Conservation (phyloP, 2,113 vertebrate genomes). For the Tauraco erythrolophus region DNA sequence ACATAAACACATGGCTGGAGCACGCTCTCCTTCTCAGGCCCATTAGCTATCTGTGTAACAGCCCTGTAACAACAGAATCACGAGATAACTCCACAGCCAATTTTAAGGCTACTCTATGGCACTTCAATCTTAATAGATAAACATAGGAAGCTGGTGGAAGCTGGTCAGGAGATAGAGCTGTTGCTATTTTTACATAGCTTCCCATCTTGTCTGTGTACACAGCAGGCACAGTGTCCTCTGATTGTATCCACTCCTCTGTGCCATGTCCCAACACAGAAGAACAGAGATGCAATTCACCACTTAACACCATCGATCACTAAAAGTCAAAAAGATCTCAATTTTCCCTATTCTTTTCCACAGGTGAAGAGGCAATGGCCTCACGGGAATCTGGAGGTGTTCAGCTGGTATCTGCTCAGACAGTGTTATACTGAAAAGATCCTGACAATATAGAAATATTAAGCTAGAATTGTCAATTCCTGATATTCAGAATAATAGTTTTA, state of each 20-base stretch:
- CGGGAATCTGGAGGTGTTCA: background rate
- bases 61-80: background rate
- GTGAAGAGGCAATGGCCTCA: background rate
- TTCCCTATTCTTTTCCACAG: background rate
- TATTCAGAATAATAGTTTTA: background rate
- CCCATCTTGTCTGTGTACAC: background rate
- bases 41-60: background rate
- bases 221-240: background rate
- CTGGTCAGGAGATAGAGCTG: background rate
- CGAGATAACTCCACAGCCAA: background rate
- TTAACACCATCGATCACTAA: background rate
- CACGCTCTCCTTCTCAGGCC: background rate
- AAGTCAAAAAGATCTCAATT: background rate
- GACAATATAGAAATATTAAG: background rate
- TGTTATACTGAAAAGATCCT: background rate
- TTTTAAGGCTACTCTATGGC: background rate
- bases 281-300: background rate
- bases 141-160: background rate
- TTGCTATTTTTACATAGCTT: background rate
- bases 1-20: background rate
- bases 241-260: background rate
- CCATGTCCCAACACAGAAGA: background rate
- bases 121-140: conserved; percentile 6
- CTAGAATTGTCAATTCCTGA: background rate
- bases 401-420: background rate